A percentile compares a stretch with the other conserved stretches of the same genome.
These are phyloP conservation scores for Prinia subflava DNA, from an alignment of 2,113 vertebrate genomes.

Conservation along the genomic window DNA sequence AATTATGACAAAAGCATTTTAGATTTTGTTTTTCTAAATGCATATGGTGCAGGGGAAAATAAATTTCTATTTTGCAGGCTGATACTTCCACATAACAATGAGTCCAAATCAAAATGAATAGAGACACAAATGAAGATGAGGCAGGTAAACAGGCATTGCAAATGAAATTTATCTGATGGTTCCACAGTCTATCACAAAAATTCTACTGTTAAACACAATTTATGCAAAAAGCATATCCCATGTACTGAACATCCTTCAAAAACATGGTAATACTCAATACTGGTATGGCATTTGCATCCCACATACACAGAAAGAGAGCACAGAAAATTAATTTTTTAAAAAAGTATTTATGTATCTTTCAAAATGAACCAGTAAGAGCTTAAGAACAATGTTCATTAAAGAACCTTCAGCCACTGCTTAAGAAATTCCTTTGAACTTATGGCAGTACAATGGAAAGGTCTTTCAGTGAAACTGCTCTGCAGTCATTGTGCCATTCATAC, in stretches of 20 bases:
- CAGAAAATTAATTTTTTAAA: neutral
- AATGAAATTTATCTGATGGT: neutral
- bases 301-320: neutral
- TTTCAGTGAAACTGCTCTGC: neutral
- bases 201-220: neutral
- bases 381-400: neutral
- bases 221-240: neutral
- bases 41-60: neutral
- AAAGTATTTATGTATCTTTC: neutral
- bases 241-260: neutral
- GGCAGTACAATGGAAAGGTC: neutral
- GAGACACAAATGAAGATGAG: neutral
- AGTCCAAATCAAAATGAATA: neutral
- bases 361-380: neutral
- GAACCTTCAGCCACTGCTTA: neutral
- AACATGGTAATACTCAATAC: neutral
- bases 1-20: neutral
- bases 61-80: neutral
- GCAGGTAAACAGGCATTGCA: neutral
- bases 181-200: neutral
- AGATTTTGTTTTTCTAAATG: neutral
- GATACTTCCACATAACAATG: neutral
- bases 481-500: neutral
- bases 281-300: neutral
- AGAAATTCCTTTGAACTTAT: neutral